phyloP scores from a whole-genome alignment of 2,113 vertebrate genomes.

The Cebus imitator region DNA sequence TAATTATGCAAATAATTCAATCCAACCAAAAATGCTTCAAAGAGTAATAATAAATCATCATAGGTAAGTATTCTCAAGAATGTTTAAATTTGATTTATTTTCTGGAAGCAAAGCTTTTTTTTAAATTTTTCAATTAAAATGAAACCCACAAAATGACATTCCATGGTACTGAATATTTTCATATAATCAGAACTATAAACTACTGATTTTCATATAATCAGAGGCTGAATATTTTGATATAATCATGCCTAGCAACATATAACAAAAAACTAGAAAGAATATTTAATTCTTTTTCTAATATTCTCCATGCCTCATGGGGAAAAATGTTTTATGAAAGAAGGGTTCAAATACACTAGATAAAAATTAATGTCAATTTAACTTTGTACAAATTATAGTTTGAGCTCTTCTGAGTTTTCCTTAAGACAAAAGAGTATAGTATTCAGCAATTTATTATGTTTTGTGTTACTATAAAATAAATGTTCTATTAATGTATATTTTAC shows the following conservation, averaged over 20 bases:
- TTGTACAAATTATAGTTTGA: neutral
- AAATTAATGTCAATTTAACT: constrained; percentile 1
- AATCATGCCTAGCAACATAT: neutral
- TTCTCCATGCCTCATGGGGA: neutral
- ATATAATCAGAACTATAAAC: neutral
- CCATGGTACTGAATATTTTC: neutral
- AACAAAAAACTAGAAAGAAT: neutral
- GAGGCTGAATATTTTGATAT: neutral
- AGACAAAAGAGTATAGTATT: neutral
- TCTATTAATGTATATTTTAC: neutral
- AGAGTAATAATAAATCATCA: neutral
- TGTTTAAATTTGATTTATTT: constrained; percentile 15
- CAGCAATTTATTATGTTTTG: neutral
- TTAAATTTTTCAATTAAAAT: neutral
- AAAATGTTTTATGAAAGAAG: neutral
- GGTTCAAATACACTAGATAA: neutral
- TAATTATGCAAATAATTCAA: neutral
- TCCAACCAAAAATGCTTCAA: neutral
- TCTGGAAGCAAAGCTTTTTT: neutral
- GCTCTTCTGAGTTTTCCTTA: neutral
- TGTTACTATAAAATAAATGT: neutral
- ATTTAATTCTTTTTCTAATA: constrained; percentile 39
- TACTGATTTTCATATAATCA: too few relatives aligned
- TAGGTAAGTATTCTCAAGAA: neutral
- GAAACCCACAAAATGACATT: neutral